These are phyloP conservation scores for Lasiommata megera DNA, from an alignment of 2,888 invertebrate genomes.

Conservation along the genomic window DNA sequence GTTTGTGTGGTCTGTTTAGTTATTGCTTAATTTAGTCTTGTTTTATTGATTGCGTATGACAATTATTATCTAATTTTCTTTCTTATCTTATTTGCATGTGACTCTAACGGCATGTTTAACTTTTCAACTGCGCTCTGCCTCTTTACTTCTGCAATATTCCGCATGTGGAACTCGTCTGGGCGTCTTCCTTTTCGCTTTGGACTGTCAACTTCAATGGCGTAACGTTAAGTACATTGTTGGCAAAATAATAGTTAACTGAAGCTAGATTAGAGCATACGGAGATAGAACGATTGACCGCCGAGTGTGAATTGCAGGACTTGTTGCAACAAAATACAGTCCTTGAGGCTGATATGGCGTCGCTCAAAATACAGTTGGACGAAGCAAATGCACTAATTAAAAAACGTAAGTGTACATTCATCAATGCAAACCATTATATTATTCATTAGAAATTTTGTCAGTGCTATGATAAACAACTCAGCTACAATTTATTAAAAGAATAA, in stretches of 20 bases:
- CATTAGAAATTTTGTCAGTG: neutral
- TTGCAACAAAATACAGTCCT: constrained; percentile 85
- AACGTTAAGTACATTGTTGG: constrained; percentile 51
- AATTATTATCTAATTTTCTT: constrained; percentile 7
- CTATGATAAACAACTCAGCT: neutral
- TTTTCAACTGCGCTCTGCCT: constrained; percentile 51
- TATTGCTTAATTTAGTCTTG: neutral
- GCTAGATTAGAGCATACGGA: constrained; percentile 83
- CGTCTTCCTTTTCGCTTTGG: constrained; percentile 34
- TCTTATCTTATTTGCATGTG: constrained; percentile 32
- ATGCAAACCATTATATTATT: neutral
- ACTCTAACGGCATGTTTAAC: constrained; percentile 72
- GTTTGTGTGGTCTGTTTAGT: neutral
- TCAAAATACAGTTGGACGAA: constrained; percentile 71
- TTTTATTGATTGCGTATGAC: neutral
- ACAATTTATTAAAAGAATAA: neutral
- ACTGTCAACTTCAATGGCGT: constrained; percentile 35
- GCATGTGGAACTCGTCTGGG: constrained; percentile 42
- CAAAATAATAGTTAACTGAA: constrained; percentile 78
- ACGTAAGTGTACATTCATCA: constrained; percentile 43
- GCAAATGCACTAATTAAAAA: constrained; percentile 57
- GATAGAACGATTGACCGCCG: constrained; percentile 83
- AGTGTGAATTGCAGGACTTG: constrained; percentile 84
- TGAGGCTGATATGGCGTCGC: constrained; percentile 79
- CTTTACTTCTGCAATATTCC: constrained; percentile 40